Base-by-base conservation (phyloP, 2,113 vertebrate species). In the Oncorhynchus clarkii region DNA sequence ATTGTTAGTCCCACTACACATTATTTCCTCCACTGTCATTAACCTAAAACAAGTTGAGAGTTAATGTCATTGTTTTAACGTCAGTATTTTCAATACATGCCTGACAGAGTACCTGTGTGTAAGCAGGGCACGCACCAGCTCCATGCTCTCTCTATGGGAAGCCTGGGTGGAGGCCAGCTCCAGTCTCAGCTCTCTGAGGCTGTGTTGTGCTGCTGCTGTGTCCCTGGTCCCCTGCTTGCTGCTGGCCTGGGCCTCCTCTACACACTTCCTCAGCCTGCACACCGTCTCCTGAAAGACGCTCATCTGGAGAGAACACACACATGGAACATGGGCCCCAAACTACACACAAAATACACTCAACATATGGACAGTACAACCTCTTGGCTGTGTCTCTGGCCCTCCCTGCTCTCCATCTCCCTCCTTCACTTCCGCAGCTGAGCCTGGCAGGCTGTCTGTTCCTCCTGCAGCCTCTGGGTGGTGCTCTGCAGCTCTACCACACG, bases 111-210 rank as follows among this genome's bases (percentile, higher is more conserved):
- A 59, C 48, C n/a, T 29, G 54, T 29, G 22, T 24, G 26, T 2
- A 11, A 45, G 27, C 64, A 20, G 70, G 16, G 20, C 60, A 14
- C 62, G 9, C 22, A 92, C 90, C 85, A 92, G 89, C 24, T 89
- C 86, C 51, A 91, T 86, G 20, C 88, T 75, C 71, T 89, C 84
- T 16, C 82, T 89, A 73, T 90, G 77, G 8, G 78, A 76, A 67
- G 22, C 84, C 70, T 91, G 89, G 18, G 76, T 81, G 7, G 74
- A 48, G 0, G 80, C 27, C 4, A 79, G 84, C 83, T 91, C 86
- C 16, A 3, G 86, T 18, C 71, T 71, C 11, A 93, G 79, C 1
- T 87, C 86, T 3, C 80, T 88, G 6, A 88, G 80, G 77, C 49
- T 22, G 2, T 89, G 80, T 31, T 86, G 78, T 7, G 76, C 74